These are phyloP conservation scores for Trypoxylon attenuatum DNA, from an alignment of 2,888 invertebrate species.

Conservation along the genomic window DNA sequence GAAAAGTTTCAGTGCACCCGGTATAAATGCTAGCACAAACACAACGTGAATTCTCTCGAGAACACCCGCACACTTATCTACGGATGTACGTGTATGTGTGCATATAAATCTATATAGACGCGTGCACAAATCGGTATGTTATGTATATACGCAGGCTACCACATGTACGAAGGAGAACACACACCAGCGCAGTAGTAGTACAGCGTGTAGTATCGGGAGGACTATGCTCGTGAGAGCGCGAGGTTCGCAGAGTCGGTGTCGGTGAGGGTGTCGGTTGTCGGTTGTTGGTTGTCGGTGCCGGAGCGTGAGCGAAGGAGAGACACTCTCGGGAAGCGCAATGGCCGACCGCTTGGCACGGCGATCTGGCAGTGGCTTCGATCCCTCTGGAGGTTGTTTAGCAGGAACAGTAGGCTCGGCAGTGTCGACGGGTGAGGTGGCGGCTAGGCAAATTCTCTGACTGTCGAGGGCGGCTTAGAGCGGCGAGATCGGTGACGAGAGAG, in stretches of 20 bases:
- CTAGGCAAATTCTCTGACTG: not conserved
- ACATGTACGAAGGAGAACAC: no score
- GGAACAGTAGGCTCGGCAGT: conserved; percentile 14
- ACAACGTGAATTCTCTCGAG: no score
- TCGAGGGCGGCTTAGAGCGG: not conserved
- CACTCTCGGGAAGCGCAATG: conserved; percentile 62
- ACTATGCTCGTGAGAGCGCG: conserved; percentile 36
- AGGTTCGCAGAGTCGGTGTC: no score
- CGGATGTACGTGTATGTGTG: no score
- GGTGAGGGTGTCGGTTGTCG: not conserved
- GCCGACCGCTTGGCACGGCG: conserved; percentile 55
- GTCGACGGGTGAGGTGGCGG: no score
- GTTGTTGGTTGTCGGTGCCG: not conserved
- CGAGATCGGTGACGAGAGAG: no score
- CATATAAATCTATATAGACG: no score
- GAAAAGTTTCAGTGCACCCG: conserved; percentile 31
- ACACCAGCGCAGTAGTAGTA: conserved; percentile 44
- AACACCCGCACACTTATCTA: no score
- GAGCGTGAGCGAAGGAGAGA: conserved; percentile 4
- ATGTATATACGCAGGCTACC: no score
- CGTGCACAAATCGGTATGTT: no score
- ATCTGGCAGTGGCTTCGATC: conserved; percentile 46
- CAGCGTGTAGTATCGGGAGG: no score
- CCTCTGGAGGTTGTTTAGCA: no score
- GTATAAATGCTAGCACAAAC: conserved; percentile 26